Conservation (phyloP, 2,113 vertebrate genomes). For the Colistium nudipinnis region DNA sequence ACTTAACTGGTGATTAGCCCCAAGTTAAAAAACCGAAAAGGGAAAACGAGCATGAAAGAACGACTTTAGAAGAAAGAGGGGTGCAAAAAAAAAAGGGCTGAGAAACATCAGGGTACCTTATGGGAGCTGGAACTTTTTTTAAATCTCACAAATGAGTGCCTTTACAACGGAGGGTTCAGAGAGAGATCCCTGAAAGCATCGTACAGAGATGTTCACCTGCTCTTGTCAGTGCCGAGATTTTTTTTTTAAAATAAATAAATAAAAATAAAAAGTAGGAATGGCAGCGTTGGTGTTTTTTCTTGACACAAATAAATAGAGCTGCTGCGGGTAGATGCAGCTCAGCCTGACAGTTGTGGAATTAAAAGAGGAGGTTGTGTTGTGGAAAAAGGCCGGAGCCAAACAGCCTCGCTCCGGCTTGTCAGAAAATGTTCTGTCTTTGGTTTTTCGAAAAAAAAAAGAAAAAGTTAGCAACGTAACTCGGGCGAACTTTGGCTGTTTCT, state of each 20-base stretch:
- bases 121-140: conserved; percentile 33
- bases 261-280: conserved; percentile 32
- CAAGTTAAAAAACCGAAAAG: conserved; percentile 35
- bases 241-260: conserved; percentile 64
- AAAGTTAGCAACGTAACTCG: conserved; percentile 47
- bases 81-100: conserved; percentile 9
- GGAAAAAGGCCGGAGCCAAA: conserved; percentile 45
- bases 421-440: conserved; percentile 45
- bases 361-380: conserved; percentile 54
- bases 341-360: conserved; percentile 59
- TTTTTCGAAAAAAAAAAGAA: conserved; percentile 33
- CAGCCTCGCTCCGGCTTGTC: conserved; percentile 41
- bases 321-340: conserved; percentile 39
- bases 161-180: conserved; percentile 34
- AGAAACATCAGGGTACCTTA: conserved; percentile 34
- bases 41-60: conserved; percentile 27
- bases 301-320: conserved; percentile 64
- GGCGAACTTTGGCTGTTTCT: conserved; percentile 48
- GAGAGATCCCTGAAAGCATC: conserved; percentile 16
- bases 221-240: conserved; percentile 49
- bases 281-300: conserved; percentile 38
- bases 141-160: conserved; percentile 41
- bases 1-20: conserved; percentile 39
- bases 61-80: conserved; percentile 13
- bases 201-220: conserved; percentile 24